Base-by-base conservation (phyloP, 2,113 vertebrate species). In the Delphinapterus leucas region DNA sequence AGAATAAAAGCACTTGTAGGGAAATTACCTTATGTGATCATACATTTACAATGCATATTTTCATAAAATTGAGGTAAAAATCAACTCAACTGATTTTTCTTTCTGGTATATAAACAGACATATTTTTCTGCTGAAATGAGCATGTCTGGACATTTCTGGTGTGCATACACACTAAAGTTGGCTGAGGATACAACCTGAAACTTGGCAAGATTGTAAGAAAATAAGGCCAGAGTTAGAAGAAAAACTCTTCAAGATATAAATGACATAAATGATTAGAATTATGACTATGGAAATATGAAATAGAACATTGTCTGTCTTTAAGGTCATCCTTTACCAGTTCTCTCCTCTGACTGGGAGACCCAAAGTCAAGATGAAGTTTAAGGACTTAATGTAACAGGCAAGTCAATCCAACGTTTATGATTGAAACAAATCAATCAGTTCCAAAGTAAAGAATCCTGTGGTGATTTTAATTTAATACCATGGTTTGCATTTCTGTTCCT, bases 151-250 rank as follows among this genome's bases (percentile, higher is more conserved):
- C 25, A 88, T 77, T 84, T 92, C 71, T 94, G 86, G 65, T 97
- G 36, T 95, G 53, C 44, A 80, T 74, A 79, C 60, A 82, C 36
- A 88, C 9, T 90, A 77, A 95, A 96, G 90, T 90, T 96, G 95
- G 70, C 80, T 90, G 60, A 87, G 65, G 67, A 80, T 88, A 87
- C 47, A 95, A 96, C 18, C 95, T 60, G n/a, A 96, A 97, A 96
- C 76, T 98, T 96, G 87, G 77, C 80, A 96, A 96, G 60, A 38
- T 63, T 88, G 5, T 86, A 90, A 88, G 83, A 96, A 95, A 90
- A 82, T 79, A 96, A 93, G 68, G 81, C 41, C 83, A 97, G 36
- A 41, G 38, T 85, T 96, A 96, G 53, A 96, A 88, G 53, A 58
- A 97, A 93, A 95, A 81, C 25, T 88, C 79, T 65, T 97, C 23